Percentiles rank a stretch among this genome's conserved stretches.
Conservation (phyloP, 2,888 invertebrate genomes). For the Heliconius sara region DNA sequence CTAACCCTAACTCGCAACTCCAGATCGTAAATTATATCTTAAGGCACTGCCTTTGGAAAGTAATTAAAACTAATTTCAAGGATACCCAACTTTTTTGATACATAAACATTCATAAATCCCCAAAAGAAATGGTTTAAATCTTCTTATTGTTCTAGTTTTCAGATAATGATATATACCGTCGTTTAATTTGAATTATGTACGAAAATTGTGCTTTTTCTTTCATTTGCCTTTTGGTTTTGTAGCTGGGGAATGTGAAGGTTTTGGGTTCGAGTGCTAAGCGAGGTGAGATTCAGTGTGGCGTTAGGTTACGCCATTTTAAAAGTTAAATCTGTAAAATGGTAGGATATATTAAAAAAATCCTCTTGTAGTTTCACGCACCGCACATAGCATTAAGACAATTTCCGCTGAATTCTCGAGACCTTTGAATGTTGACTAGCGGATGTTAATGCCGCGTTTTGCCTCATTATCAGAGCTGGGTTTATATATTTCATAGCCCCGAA, state of each 20-base stretch:
- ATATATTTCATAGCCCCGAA: no score
- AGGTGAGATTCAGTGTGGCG: neutral
- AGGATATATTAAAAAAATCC: no score
- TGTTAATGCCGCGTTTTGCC: no score
- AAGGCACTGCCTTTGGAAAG: constrained; percentile 42
- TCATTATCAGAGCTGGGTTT: no score
- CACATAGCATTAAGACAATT: no score
- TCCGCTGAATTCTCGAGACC: no score
- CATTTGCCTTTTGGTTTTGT: neutral
- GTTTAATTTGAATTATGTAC: constrained; percentile 47
- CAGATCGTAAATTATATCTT: constrained; percentile 29
- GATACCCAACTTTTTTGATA: constrained; percentile 40
- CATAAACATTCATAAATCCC: constrained; percentile 49
- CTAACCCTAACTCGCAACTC: constrained; percentile 24
- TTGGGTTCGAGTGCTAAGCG: neutral
- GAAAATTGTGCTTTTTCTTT: neutral
- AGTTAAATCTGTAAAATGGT: neutral
- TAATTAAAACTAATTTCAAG: constrained; percentile 44
- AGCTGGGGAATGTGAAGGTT: neutral
- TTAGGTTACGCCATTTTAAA: neutral
- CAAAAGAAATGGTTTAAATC: constrained; percentile 62
- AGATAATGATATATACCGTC: constrained; percentile 45
- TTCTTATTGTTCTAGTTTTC: constrained; percentile 58
- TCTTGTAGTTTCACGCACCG: no score
- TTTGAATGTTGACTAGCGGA: no score